Percentiles rank a stretch among this genome's conserved stretches.
Conservation (phyloP, 2,113 vertebrate species). For the Oceanites oceanicus region DNA sequence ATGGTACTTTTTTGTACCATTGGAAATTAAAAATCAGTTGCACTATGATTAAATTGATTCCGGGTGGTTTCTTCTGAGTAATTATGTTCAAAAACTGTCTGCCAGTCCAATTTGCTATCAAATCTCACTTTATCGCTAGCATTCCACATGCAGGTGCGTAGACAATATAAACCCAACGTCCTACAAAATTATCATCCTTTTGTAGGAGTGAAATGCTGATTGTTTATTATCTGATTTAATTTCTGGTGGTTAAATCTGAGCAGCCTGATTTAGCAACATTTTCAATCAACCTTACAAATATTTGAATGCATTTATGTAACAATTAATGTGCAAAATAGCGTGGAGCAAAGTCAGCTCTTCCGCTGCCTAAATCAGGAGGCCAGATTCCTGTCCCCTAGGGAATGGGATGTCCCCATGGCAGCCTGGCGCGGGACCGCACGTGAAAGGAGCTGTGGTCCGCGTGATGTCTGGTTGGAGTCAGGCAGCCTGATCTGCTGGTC, state of each 20-base stretch:
- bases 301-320: conserved; percentile 2
- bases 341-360: background rate
- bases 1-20: conserved; percentile 42
- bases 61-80: conserved; percentile 68
- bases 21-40: conserved; percentile 68
- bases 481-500: background rate
- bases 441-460: background rate
- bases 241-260: conserved; percentile 45
- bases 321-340: background rate
- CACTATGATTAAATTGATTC: conserved; percentile 74
- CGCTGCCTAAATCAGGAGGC: background rate
- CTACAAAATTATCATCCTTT: conserved; percentile 43
- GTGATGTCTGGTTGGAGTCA: background rate
- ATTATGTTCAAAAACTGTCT: conserved; percentile 73
- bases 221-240: conserved; percentile 67
- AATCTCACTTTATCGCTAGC: conserved; percentile 55
- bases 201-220: conserved; percentile 43
- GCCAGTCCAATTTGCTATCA: conserved; percentile 74
- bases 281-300: conserved; percentile 53
- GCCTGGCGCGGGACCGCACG: rapidly evolving
- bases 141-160: conserved; percentile 44
- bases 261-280: conserved; percentile 34
- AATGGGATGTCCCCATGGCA: background rate
- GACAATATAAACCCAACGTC: conserved; percentile 18
- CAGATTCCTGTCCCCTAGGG: rapidly evolving